Conservation (phyloP, 1,140 invertebrate species). For the Myzus persicae region DNA sequence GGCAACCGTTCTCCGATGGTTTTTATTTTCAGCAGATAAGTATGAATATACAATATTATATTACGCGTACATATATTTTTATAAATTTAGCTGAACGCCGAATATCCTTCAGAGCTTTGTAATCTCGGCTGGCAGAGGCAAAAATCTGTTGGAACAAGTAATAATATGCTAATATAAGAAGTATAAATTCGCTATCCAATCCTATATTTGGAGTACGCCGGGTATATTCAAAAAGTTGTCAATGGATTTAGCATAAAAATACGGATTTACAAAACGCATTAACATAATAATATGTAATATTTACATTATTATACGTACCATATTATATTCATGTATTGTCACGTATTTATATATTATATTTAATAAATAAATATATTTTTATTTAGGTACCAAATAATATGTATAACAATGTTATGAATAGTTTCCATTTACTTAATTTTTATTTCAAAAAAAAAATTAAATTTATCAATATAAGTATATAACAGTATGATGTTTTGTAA, state of each 20-base stretch:
- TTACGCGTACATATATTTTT: not conserved
- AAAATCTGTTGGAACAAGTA: not conserved
- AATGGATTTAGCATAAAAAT: not conserved
- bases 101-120: not conserved
- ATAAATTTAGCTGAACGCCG: not conserved
- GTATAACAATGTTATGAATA: too few species aligned
- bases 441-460: too few species aligned
- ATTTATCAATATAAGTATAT: too few species aligned
- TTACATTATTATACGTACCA: too few species aligned
- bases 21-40: not conserved
- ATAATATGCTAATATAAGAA: not conserved
- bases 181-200: not conserved
- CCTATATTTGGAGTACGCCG: not conserved
- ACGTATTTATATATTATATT: not conserved
- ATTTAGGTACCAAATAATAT: too few species aligned
- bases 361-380: not conserved
- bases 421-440: too few species aligned
- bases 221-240: not conserved
- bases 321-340: too few species aligned
- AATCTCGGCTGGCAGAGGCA: not conserved
- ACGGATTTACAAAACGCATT: not conserved
- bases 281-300: not conserved
- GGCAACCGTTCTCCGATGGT: not conserved
- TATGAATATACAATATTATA: constrained; percentile 7
- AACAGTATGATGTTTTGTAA: not conserved